A percentile compares a stretch with the other conserved stretches of the same genome.
Evolutionary conservation across 2,797 vertebrate species (phyloP).

Genomic region (Alca torda): DNA sequence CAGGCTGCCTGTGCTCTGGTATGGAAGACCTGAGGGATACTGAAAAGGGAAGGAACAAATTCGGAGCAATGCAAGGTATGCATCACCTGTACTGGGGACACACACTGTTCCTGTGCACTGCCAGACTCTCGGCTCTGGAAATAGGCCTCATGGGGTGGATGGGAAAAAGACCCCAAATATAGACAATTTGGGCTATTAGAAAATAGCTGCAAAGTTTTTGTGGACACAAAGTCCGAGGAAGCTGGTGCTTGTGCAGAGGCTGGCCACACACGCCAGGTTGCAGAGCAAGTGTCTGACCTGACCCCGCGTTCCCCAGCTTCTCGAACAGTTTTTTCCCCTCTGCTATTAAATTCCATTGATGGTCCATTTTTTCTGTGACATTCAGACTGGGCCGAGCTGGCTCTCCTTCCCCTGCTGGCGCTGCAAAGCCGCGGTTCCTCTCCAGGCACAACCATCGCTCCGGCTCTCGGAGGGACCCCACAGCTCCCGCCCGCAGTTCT

Average conservation of each 20-base stretch:
- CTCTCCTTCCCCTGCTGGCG: neutral
- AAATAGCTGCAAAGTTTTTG: neutral
- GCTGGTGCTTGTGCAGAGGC: neutral
- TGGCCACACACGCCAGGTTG: neutral
- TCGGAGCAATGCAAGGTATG: accelerated
- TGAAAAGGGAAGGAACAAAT: neutral
- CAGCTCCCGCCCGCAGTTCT: neutral
- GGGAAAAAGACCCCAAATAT: neutral
- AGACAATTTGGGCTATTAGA: neutral
- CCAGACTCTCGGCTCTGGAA: neutral
- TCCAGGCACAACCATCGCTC: neutral
- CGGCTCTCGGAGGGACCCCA: neutral
- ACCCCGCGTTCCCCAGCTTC: neutral
- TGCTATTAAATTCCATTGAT: neutral
- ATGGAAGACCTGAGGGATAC: neutral
- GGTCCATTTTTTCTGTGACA: neutral
- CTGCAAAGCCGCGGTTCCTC: neutral
- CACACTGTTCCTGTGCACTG: accelerated
- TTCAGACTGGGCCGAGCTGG: neutral
- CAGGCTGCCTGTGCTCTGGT: neutral
- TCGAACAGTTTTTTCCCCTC: neutral
- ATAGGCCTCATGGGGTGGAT: accelerated
- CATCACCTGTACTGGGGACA: neutral
- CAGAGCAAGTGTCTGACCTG: neutral
- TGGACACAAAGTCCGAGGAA: neutral